phyloP scores from a whole-genome alignment of 1,140 invertebrate genomes.

The Drosophila sulfurigaster region DNA sequence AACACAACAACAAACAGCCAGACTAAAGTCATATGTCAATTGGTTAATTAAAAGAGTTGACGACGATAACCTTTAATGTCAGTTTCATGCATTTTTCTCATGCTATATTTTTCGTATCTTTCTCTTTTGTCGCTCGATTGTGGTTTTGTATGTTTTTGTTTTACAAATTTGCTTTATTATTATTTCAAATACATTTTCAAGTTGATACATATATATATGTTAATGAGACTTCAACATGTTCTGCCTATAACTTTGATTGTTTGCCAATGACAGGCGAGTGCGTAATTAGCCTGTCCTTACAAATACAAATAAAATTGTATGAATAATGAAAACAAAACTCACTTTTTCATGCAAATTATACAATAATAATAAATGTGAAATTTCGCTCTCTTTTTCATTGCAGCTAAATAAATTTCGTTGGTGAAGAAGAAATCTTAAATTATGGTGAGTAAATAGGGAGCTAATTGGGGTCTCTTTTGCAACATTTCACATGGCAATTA shows the following conservation, averaged over 20 bases:
- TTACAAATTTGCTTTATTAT: constrained; percentile 31
- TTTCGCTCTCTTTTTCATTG: constrained; percentile 41
- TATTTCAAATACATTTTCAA: constrained; percentile 31
- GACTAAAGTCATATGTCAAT: constrained; percentile 76
- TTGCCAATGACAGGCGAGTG: constrained; percentile 26
- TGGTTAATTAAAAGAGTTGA: constrained; percentile 72
- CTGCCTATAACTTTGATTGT: constrained; percentile 48
- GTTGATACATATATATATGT: constrained; percentile 12
- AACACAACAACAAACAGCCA: constrained; percentile 33
- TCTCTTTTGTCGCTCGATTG: constrained; percentile 41
- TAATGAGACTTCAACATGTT: constrained; percentile 11
- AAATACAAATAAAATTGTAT: constrained; percentile 19
- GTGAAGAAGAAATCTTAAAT: constrained; percentile 54
- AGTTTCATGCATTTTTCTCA: constrained; percentile 47
- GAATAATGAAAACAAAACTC: background rate
- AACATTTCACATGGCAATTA: constrained; percentile 41
- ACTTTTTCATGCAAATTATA: background rate
- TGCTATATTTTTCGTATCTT: constrained; percentile 46
- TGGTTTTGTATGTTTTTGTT: constrained; percentile 4
- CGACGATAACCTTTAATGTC: constrained; percentile 74
- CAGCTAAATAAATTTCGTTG: constrained; percentile 44
- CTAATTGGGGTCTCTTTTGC: constrained; percentile 58
- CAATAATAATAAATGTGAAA: constrained; percentile 35
- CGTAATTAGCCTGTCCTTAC: constrained; percentile 15
- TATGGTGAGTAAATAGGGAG: constrained; percentile 71